Conservation (phyloP, 2,888 invertebrate genomes). For the Idaea dimidiata region DNA sequence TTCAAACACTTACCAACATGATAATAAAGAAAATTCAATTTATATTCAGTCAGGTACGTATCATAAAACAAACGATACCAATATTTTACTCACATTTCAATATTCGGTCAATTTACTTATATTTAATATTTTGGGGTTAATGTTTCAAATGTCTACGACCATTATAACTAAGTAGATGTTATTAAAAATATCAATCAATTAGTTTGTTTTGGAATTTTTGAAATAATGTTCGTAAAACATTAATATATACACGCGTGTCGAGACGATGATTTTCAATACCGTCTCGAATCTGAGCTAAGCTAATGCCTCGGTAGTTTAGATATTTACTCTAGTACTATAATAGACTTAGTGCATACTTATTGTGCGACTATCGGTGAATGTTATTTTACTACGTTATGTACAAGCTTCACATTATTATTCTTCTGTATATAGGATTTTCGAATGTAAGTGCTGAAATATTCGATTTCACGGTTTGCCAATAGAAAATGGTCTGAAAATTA, state of each 20-base stretch:
- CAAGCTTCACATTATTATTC: slow-evolving; percentile 1
- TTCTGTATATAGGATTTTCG: slow-evolving; percentile 33
- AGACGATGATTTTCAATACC: neutral
- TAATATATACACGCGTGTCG: neutral
- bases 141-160: neutral
- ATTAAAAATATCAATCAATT: neutral
- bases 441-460: slow-evolving; percentile 25
- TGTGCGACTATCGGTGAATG: neutral
- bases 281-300: neutral
- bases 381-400: neutral
- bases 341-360: neutral
- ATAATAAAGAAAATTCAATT: neutral
- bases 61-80: neutral
- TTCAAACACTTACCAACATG: neutral
- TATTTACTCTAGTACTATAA: neutral
- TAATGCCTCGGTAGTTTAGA: neutral
- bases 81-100: neutral
- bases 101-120: neutral
- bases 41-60: neutral
- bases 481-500: slow-evolving; percentile 14
- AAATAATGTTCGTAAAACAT: neutral
- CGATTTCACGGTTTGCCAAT: slow-evolving; percentile 11
- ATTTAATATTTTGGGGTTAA: neutral
- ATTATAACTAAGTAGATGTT: neutral
- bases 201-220: neutral